phyloP scores from a whole-genome alignment of 2,888 invertebrate genomes.

The Conops quadrifasciatus region DNA sequence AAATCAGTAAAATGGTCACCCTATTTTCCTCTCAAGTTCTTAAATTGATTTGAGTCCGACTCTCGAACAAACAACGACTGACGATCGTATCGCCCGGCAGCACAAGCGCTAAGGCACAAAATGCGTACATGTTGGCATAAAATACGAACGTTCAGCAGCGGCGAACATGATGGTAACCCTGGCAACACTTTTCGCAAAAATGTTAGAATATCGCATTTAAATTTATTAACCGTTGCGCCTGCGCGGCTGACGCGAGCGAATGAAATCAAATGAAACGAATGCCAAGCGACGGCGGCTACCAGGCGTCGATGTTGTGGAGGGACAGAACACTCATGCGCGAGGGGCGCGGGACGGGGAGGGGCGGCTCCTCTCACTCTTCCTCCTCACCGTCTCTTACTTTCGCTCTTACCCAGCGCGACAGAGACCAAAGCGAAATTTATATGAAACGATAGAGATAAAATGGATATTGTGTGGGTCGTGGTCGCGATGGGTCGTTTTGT shows the following conservation, averaged over 20 bases:
- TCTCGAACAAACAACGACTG: slow-evolving; percentile 1
- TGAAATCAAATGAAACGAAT: slow-evolving; percentile 29
- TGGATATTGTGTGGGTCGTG: slow-evolving; percentile 26
- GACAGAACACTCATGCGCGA: not conserved
- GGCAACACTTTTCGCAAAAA: slow-evolving; percentile 20
- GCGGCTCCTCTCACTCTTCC: not conserved
- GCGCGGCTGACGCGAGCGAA: not conserved
- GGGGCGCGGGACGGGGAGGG: not conserved
- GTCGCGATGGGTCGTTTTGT: not conserved
- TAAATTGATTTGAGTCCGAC: slow-evolving; percentile 26
- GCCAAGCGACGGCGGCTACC: slow-evolving; percentile 14
- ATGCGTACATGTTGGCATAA: slow-evolving; percentile 24
- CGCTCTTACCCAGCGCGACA: slow-evolving; percentile 21
- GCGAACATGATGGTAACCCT: slow-evolving; percentile 5
- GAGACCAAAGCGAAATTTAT: slow-evolving; percentile 34
- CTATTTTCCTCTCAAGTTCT: not conserved
- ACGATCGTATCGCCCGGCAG: not conserved
- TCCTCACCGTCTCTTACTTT: not conserved
- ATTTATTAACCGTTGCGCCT: slow-evolving; percentile 1
- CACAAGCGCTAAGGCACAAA: slow-evolving; percentile 23
- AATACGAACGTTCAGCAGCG: not conserved
- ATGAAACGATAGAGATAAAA: slow-evolving; percentile 34
- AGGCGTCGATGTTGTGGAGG: not conserved
- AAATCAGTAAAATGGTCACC: slow-evolving; percentile 13
- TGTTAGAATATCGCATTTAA: slow-evolving; percentile 33